Base-by-base conservation (phyloP, 37 sponge, comb jelly and placozoan genomes). In the Ephydatia muelleri region DNA sequence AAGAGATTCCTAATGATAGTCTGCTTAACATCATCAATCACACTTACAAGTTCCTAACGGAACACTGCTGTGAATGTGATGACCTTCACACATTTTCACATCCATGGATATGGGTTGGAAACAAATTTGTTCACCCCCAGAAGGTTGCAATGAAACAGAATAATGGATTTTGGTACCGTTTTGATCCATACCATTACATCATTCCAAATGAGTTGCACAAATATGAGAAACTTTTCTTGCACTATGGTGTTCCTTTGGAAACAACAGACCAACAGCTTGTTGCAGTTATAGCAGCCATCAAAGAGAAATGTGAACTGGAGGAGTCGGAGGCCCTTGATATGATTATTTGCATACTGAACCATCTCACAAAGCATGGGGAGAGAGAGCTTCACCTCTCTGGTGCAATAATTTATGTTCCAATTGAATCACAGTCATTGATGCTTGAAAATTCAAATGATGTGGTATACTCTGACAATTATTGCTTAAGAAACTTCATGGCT, bases 101-200 rank as follows among this genome's bases (percentile, higher is more conserved):
- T 57, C 57, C 57, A 14, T 76, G 77, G 77, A 28, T 76, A 25
- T 89, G 76, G 75, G 69, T 84, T 34, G 76, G 57, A 25, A 78
- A 29, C 4, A 67, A 14, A 32, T 89, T 89, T 80, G 75, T 89
- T 49, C n/a, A 34, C 23, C 68, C 82, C 0, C 2, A 49, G 5
- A 32, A 8, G 31, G 73, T 78, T 40, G 85, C 85, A 57, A n/a
- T 74, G 27, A 14, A 57, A 37, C 57, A 35, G 6, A 80, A 83
- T 67, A 14, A 36, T 29, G 35, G 37, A 5, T 89, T 89, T 37
- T 65, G 68, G 31, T 70, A 76, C 23, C 68, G 37, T 36, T 47
- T 89, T 31, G 81, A 89, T 28, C 90, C 90, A 31, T 89, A 72
- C 68, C 25, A 84, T 3, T 80, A 80, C 37, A 68, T 76, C 29